Percentiles rank a stretch among this genome's conserved stretches.
These are phyloP conservation scores for Lasioglossum malachurum DNA, from an alignment of 2,888 invertebrate species.

Conservation along the genomic window DNA sequence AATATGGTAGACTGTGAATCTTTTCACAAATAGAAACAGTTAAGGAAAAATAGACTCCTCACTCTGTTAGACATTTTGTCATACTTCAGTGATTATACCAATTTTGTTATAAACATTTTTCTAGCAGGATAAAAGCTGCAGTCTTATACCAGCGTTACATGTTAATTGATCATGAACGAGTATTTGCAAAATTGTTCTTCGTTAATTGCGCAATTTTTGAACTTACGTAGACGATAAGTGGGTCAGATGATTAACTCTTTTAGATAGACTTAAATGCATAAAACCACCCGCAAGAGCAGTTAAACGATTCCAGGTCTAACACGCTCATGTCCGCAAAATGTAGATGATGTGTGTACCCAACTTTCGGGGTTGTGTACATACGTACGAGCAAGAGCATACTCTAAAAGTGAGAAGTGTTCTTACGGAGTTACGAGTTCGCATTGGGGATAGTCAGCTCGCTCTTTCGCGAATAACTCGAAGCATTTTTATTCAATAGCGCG, in stretches of 20 bases:
- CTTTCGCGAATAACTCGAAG: neutral
- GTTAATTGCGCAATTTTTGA: too few species aligned
- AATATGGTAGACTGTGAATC: neutral
- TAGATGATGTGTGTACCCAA: neutral
- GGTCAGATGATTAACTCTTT: neutral
- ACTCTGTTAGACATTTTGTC: too few species aligned
- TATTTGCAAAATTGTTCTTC: neutral
- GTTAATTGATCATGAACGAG: neutral
- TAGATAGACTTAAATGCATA: neutral
- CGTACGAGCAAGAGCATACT: neutral
- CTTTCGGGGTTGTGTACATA: conserved; percentile 9
- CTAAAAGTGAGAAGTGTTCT: conserved; percentile 9
- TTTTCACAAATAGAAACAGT: neutral
- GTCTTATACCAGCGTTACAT: neutral
- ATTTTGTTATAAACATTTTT: too few species aligned
- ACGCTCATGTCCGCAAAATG: neutral
- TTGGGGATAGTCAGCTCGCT: neutral
- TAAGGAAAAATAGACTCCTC: too few species aligned
- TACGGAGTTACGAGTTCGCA: conserved; percentile 12
- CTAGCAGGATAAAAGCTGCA: too few species aligned
- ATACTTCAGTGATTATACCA: too few species aligned
- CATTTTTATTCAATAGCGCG: neutral
- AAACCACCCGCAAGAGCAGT: neutral
- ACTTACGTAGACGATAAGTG: neutral
- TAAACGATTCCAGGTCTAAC: neutral